phyloP scores from a whole-genome alignment of 1,140 invertebrate species.

The Charaxes varanes region DNA sequence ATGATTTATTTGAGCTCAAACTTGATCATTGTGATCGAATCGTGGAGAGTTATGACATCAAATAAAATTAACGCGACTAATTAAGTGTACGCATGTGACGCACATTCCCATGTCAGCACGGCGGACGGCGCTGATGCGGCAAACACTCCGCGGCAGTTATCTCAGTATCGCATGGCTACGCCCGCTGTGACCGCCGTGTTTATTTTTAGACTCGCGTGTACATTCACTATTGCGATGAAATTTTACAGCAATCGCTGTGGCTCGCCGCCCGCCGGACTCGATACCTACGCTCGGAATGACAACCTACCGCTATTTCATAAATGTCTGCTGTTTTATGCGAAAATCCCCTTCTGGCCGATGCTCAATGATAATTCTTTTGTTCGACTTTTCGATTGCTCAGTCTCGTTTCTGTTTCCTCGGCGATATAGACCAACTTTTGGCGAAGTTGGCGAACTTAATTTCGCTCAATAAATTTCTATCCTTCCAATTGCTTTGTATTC shows the following conservation, averaged over 20 bases:
- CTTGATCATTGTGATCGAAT: too few species aligned
- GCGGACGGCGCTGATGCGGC: conserved; percentile 34
- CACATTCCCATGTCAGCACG: conserved; percentile 41
- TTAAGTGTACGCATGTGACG: conserved; percentile 35
- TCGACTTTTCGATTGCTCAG: conserved; percentile 8
- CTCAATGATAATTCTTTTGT: conserved; percentile 51
- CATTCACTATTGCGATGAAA: conserved; percentile 63
- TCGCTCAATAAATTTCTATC: too few species aligned
- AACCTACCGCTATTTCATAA: conserved; percentile 60
- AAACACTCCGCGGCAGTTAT: conserved; percentile 50
- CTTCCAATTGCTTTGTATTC: too few species aligned
- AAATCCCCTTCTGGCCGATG: conserved; percentile 41
- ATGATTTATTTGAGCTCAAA: too few species aligned
- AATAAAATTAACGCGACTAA: conserved; percentile 43
- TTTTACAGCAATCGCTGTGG: conserved; percentile 57
- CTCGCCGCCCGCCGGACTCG: conserved; percentile 45
- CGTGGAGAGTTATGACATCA: too few species aligned
- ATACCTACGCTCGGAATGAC: conserved; percentile 54
- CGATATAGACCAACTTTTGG: conserved; percentile 1
- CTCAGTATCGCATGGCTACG: conserved; percentile 56
- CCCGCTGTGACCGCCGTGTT: conserved; percentile 53
- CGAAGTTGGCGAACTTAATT: not conserved
- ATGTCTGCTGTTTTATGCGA: conserved; percentile 58
- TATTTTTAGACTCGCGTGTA: conserved; percentile 65
- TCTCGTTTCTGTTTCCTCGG: conserved; percentile 6